These are phyloP conservation scores for Pedionomus torquatus DNA, from an alignment of 2,113 vertebrate genomes.

Conservation along the genomic window DNA sequence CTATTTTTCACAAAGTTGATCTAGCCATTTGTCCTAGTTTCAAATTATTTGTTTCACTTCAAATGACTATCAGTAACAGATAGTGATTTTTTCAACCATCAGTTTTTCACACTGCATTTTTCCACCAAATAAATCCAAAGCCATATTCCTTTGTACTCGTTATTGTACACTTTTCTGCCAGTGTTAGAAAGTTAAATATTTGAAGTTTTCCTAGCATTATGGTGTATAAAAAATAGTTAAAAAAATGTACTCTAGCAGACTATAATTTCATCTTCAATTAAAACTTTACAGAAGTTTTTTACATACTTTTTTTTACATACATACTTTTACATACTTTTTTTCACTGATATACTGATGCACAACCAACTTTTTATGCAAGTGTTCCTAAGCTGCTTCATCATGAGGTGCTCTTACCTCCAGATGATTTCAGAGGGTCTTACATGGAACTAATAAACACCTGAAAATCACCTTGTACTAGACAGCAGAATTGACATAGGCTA, in stretches of 20 bases:
- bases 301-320: no score
- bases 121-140: background rate
- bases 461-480: background rate
- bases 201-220: background rate
- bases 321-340: no score
- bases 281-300: background rate
- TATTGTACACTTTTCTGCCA: background rate
- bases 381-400: background rate
- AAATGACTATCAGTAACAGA: background rate
- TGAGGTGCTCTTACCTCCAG: background rate
- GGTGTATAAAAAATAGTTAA: background rate
- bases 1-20: background rate
- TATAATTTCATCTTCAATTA: background rate
- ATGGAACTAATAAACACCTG: background rate
- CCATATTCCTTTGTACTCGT: background rate
- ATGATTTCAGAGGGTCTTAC: background rate
- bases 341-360: background rate
- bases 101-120: background rate
- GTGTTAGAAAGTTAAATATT: background rate
- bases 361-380: background rate
- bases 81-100: background rate
- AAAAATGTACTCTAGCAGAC: background rate
- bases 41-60: background rate
- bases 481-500: background rate
- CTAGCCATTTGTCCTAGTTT: background rate